Base-by-base conservation (phyloP, 2,888 invertebrate species). In the Idaea straminata region DNA sequence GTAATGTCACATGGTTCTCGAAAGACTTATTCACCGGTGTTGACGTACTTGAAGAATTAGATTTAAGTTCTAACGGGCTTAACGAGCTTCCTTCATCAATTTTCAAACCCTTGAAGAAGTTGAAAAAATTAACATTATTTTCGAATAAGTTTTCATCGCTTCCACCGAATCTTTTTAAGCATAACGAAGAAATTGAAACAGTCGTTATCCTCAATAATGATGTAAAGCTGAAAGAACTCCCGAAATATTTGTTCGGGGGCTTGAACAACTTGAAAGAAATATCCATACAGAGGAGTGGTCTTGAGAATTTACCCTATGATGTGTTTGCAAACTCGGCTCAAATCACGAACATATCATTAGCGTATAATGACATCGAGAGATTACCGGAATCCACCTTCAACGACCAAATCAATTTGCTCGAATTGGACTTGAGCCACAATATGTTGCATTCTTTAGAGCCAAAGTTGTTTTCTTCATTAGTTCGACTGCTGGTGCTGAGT, bases 371-470 rank as follows among this genome's bases (percentile, higher is more conserved):
- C 63, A 83, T 95, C 5, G 80, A 75, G 38, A 79, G 77, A 3
- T 82, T 98, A 64, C 95, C 96, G 0, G 88, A 86, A 35, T 83
- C 94, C 38, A 85, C 96, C 47, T 95, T 97, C 72, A 93, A 92
- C 35, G 94, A 95, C 77, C 94, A 95, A 81, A 89, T 85, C 5
- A 94, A 95, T 62, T 86, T 98, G 7, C 77, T 92, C 5, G 92
- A 91, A 59, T 85, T 98, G 66, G 94, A 96, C 77, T 84, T 98
- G 65, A 94, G 94, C 69, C 86, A 93, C 68, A 98, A 98, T 83
- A 86, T 89, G 62, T 76, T 98, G 7, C 86, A 80, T 57, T 85
- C 84, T 35, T 83, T 96, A 65, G 94, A 95, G 16, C 93, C 95
- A 57, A 89, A 88, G 62, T 74, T 96, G 62, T 96, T 96, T 79